phyloP scores from a whole-genome alignment of 2,113 vertebrate species.

The Sebastes fasciatus region DNA sequence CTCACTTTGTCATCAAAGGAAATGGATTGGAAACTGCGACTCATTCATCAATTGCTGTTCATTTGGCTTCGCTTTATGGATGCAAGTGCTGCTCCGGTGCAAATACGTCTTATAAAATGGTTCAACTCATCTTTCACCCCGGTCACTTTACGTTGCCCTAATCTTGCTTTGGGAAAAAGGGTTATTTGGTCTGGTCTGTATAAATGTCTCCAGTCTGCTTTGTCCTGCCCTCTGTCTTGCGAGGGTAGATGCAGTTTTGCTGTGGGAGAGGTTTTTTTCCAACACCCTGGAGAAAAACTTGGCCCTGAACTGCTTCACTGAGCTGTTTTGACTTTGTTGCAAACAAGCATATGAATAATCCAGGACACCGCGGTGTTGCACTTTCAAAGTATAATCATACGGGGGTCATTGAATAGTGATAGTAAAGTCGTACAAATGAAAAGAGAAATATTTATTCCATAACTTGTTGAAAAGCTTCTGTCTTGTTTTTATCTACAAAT shows the following conservation, averaged over 20 bases:
- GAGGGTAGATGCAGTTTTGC: conserved; percentile 42
- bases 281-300: conserved; percentile 44
- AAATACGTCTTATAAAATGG: neutral
- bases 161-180: conserved; percentile 1
- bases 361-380: conserved; percentile 1
- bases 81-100: conserved; percentile 3
- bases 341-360: conserved; percentile 41
- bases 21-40: neutral
- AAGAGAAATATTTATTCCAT: neutral
- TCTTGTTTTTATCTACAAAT: neutral
- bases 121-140: neutral
- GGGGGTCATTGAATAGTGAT: conserved; percentile 9
- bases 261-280: conserved; percentile 44
- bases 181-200: neutral
- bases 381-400: conserved; percentile 18
- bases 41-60: neutral
- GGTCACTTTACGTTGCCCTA: conserved; percentile 8
- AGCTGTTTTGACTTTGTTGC: conserved; percentile 58
- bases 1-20: neutral
- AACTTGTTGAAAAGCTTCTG: neutral
- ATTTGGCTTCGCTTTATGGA: neutral
- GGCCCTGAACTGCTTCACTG: conserved; percentile 37
- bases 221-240: conserved; percentile 27
- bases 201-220: conserved; percentile 9
- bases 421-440: neutral